phyloP scores from a whole-genome alignment of 2,888 invertebrate genomes.

The Amphipoea oculea region DNA sequence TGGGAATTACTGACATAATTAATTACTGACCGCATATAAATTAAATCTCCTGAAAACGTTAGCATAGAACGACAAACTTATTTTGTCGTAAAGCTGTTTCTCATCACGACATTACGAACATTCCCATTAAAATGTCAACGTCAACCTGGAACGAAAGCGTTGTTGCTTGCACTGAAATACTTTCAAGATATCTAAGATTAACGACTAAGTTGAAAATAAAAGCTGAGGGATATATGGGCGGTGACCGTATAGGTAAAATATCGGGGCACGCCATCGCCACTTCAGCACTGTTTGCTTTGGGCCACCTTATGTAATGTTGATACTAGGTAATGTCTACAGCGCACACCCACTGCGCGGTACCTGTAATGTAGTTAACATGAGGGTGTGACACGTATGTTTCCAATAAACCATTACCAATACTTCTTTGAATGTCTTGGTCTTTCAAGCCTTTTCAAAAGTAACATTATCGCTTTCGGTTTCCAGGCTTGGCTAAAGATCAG shows the following conservation, averaged over 20 bases:
- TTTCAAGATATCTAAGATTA: constrained; percentile 25
- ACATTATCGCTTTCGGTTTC: neutral
- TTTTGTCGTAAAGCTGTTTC: constrained; percentile 48
- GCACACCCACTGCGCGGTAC: constrained; percentile 50
- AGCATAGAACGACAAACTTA: constrained; percentile 37
- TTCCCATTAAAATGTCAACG: constrained; percentile 53
- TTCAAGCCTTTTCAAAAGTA: neutral
- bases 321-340: constrained; percentile 59
- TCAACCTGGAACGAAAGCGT: constrained; percentile 25
- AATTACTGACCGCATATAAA: constrained; percentile 1
- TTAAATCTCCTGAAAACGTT: constrained; percentile 31
- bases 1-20: neutral
- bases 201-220: constrained; percentile 19
- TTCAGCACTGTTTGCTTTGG: constrained; percentile 58
- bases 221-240: constrained; percentile 15
- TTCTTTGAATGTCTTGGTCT: neutral
- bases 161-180: constrained; percentile 31
- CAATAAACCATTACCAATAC: constrained; percentile 21
- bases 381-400: constrained; percentile 48
- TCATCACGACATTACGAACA: constrained; percentile 47
- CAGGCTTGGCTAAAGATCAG: neutral
- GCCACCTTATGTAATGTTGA: constrained; percentile 57
- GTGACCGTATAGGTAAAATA: constrained; percentile 39
- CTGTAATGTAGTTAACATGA: constrained; percentile 50
- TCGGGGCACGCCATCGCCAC: constrained; percentile 32